Percentiles rank a stretch among this genome's conserved stretches.
Evolutionary conservation across 2,113 vertebrate species (phyloP).

Genomic region (Erythrolamprus reginae): DNA sequence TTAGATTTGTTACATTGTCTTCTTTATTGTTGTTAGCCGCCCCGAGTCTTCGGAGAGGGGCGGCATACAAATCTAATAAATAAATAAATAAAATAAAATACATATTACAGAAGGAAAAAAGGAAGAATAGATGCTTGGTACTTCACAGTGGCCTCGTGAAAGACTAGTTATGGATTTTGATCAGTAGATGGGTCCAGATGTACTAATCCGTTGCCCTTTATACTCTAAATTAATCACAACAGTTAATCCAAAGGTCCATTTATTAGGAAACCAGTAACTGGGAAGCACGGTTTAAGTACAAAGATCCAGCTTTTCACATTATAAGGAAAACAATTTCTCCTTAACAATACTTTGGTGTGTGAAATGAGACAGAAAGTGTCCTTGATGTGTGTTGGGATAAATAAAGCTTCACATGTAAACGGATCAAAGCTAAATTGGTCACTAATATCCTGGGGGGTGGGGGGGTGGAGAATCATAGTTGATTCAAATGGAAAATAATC

Average conservation of each 20-base stretch:
- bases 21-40: too few species aligned
- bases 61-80: too few species aligned
- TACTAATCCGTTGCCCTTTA: background rate
- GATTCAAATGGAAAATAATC: background rate
- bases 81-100: too few species aligned
- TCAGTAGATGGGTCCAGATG: background rate
- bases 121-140: background rate
- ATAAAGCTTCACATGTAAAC: background rate
- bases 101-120: background rate
- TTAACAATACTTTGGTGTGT: background rate
- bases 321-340: background rate
- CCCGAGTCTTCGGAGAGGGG: too few species aligned
- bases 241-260: background rate
- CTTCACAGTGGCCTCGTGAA: background rate
- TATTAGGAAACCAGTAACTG: background rate
- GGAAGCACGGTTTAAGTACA: background rate
- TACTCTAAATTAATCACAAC: background rate
- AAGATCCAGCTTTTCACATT: background rate
- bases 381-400: background rate
- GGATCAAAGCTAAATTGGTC: background rate
- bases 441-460: background rate
- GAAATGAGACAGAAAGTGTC: background rate
- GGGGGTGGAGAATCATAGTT: background rate
- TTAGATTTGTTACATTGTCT: too few species aligned
- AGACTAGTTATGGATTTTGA: background rate